Base-by-base conservation (phyloP, 2,888 invertebrate species). In the Agelastica alni region DNA sequence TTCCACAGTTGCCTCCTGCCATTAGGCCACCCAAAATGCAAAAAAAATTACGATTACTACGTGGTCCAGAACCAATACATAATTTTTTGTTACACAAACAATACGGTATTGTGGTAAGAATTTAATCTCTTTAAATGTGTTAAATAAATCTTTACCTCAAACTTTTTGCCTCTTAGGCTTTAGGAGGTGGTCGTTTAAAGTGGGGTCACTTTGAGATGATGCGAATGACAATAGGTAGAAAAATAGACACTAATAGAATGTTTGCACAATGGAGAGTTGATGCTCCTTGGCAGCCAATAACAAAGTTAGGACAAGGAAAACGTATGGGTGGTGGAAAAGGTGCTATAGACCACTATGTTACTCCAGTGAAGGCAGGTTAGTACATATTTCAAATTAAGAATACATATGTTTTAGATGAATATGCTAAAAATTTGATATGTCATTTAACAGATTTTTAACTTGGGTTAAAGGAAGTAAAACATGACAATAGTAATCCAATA, bases 291-390 rank as follows among this genome's bases (percentile, higher is more conserved):
- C 95, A 97, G 70, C 91, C 98, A 0, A 78, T 96, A 6, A 92
- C 93, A 0, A 93, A 89, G 75, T 92, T 92, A 74, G 91, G 93
- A 0, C 88, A 88, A 74, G 97, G 97, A 0, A 87, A 89, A 62
- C 81, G 94, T 66, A 93, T 96, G 92, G 98, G 98, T 5, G 95
- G 96, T 61, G 98, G 98, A 9, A 99, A 99, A 81, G 95, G 93
- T 4, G 80, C 87, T 0, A 96, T 99, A 53, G 89, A 96, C 72
- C 93, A 96, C 76, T 99, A 96, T 75, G 93, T 91, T 0, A 94
- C 96, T 1, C 99, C 99, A 0, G 77, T 99, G 2, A 94, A 89
- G 80, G 83, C 89, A 20, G 93, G 92, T 36, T 43, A 41, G 53
- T 56, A 41, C 22, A n/a, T n/a, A n/a, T n/a, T n/a, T n/a, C n/a